phyloP scores from a whole-genome alignment of 2,888 invertebrate species.

The Pedicia rivosa region DNA sequence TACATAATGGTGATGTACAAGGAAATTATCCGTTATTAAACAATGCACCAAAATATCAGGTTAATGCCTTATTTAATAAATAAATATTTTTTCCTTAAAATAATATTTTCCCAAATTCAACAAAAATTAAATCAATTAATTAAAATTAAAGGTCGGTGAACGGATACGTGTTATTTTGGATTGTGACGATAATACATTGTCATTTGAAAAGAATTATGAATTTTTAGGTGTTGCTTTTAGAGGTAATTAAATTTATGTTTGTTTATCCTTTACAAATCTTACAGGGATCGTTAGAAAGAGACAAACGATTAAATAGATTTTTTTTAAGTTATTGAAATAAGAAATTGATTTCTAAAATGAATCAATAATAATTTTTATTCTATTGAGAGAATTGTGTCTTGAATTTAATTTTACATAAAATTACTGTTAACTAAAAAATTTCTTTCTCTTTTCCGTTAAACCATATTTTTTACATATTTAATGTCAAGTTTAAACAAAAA shows the following conservation, averaged over 20 bases:
- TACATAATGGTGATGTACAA: slow-evolving; percentile 91
- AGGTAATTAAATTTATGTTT: slow-evolving; percentile 36
- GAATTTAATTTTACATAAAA: no score
- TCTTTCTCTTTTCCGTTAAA: no score
- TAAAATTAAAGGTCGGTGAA: slow-evolving; percentile 71
- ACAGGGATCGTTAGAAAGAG: background rate
- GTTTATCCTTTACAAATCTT: slow-evolving; percentile 1
- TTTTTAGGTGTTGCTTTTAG: slow-evolving; percentile 96
- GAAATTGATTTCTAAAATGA: slow-evolving; percentile 6
- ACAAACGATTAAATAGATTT: no score
- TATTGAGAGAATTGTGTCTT: no score
- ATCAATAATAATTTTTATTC: no score
- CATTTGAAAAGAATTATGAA: slow-evolving; percentile 96
- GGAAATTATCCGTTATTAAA: slow-evolving; percentile 87
- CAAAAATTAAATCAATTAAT: no score
- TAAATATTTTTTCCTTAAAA: background rate
- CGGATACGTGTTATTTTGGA: slow-evolving; percentile 93
- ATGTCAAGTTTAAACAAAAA: background rate
- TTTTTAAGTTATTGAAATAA: no score
- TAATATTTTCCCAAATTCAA: no score
- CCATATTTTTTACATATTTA: slow-evolving; percentile 2
- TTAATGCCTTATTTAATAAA: slow-evolving; percentile 24
- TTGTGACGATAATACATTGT: slow-evolving; percentile 91
- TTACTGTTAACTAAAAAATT: no score
- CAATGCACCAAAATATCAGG: slow-evolving; percentile 96